These are phyloP conservation scores for Hypothenemus hampei DNA, from an alignment of 1,140 invertebrate species.

Conservation along the genomic window DNA sequence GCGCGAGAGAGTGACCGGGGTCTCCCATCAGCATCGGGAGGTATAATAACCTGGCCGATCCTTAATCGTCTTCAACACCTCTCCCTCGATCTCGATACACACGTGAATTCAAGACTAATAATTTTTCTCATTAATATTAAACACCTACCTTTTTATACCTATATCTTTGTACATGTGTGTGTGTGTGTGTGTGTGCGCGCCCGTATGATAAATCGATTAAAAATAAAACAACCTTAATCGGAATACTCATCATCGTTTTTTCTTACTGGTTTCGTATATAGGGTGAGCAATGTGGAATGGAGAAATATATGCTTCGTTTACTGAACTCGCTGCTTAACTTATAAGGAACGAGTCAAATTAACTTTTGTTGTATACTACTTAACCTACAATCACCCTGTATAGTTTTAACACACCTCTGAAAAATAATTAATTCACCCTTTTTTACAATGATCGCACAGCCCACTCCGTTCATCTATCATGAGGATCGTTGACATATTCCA, in stretches of 20 bases:
- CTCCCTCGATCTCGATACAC: conserved; percentile 24
- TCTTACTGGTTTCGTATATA: conserved; percentile 5
- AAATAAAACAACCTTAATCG: conserved; percentile 42
- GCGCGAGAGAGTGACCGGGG: too few species aligned
- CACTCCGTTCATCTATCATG: conserved; percentile 46
- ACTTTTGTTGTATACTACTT: neutral
- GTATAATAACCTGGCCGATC: conserved; percentile 28
- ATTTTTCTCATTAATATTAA: conserved; percentile 39
- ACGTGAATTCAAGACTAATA: conserved; percentile 32
- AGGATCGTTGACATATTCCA: conserved; percentile 45
- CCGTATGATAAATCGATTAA: conserved; percentile 42
- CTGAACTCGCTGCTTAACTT: neutral
- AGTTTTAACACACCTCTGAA: conserved; percentile 42
- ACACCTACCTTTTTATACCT: conserved; percentile 40
- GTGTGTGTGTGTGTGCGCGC: too few species aligned
- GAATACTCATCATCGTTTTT: conserved; percentile 34
- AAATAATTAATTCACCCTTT: conserved; percentile 45
- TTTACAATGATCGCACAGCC: conserved; percentile 40
- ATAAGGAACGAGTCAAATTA: too few species aligned
- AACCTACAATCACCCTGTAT: conserved; percentile 15
- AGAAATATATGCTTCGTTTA: neutral
- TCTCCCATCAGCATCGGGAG: conserved; percentile 22
- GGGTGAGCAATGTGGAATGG: neutral
- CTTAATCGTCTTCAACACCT: conserved; percentile 30
- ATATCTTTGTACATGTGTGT: too few species aligned